Percentiles rank a stretch among this genome's conserved stretches.
Evolutionary conservation across 2,113 vertebrate genomes (phyloP).

Genomic region (Cyanoramphus novaezelandiae): DNA sequence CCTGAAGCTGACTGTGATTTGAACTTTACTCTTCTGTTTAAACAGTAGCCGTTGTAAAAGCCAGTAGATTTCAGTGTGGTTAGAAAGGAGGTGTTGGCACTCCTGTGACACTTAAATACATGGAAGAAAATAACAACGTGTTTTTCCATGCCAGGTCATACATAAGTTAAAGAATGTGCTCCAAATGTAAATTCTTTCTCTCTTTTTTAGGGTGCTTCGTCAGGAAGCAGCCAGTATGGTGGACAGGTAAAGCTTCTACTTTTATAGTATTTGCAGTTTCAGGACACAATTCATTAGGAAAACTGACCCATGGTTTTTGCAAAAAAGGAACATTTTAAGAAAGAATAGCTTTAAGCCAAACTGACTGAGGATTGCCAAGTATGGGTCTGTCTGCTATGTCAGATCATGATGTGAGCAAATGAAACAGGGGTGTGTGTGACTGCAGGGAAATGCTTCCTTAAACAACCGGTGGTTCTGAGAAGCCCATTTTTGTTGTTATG

Average conservation of each 20-base stretch:
- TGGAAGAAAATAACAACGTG: neutral
- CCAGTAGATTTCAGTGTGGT: neutral
- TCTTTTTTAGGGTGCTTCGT: neutral
- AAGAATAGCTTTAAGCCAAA: neutral
- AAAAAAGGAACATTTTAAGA: neutral
- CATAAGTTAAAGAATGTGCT: neutral
- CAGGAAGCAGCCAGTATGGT: neutral
- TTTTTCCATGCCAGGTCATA: neutral
- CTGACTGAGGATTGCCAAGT: neutral
- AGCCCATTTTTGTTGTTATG: neutral
- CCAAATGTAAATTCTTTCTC: neutral
- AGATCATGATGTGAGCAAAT: neutral
- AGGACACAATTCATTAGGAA: neutral
- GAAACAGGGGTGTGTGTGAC: neutral
- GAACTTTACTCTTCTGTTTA: neutral
- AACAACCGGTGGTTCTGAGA: neutral
- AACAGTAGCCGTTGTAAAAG: neutral
- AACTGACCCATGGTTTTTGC: fast-evolving
- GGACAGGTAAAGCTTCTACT: slow-evolving; percentile 5
- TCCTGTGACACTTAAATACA: neutral
- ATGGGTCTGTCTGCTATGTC: neutral
- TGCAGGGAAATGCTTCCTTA: neutral
- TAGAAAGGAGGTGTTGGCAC: neutral
- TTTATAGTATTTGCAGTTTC: neutral
- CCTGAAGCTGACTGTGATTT: neutral